These are phyloP conservation scores for Allobates femoralis DNA, from an alignment of 2,797 vertebrate genomes.

Conservation along the genomic window DNA sequence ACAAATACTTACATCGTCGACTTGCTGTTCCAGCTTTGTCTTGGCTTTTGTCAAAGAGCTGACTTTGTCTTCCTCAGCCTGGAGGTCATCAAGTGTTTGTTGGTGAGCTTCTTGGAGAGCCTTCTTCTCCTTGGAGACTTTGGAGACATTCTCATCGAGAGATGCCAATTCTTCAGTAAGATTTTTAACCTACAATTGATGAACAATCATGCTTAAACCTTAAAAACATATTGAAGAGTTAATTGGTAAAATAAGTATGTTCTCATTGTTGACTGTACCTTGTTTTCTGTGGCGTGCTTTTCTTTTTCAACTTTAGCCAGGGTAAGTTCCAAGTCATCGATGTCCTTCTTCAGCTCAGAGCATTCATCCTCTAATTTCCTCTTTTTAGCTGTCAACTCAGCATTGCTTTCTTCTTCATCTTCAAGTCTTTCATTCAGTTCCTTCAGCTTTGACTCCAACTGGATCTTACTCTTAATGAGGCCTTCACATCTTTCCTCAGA, in stretches of 20 bases:
- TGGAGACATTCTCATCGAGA: constrained; percentile 77
- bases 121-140: constrained; percentile 83
- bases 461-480: constrained; percentile 86
- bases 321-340: constrained; percentile 86
- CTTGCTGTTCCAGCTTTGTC: constrained; percentile 74
- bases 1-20: constrained; percentile 68
- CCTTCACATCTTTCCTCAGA: constrained; percentile 88
- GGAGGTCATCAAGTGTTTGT: constrained; percentile 85
- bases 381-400: constrained; percentile 80
- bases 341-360: constrained; percentile 81
- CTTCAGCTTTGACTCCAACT: constrained; percentile 85
- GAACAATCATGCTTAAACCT: neutral
- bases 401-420: constrained; percentile 84
- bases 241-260: fast-evolving
- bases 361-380: constrained; percentile 86
- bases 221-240: neutral
- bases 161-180: constrained; percentile 73
- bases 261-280: constrained; percentile 70
- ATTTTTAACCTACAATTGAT: constrained; percentile 72
- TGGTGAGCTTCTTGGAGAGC: constrained; percentile 86
- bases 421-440: constrained; percentile 84
- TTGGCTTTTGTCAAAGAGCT: constrained; percentile 73
- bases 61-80: constrained; percentile 86
- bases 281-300: constrained; percentile 85
- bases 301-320: constrained; percentile 87